Base-by-base conservation (phyloP, 2,797 vertebrate species). In the Semotilus atromaculatus region DNA sequence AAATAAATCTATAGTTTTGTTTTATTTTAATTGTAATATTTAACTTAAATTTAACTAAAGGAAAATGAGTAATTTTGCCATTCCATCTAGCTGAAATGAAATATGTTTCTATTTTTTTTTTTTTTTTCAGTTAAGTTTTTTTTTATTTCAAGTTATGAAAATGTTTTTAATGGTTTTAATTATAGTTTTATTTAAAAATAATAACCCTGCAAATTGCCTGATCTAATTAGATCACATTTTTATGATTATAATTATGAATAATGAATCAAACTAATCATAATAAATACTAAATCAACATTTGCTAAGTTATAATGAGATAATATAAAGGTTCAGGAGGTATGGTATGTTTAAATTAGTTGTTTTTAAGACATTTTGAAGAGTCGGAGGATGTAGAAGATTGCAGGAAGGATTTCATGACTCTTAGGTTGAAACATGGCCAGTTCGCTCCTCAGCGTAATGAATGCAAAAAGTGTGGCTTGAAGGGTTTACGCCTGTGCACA, bases 401-500 rank as follows among this genome's bases (percentile, higher is more conserved):
- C 21, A 26, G 53, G 36, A 62, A 62, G 36, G 13, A 19, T 58
- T 77, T 58, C 4, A 16, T n/a, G 34, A 38, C 74, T 40, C 40
- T 38, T 60, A 62, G 55, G 6, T 40, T 79, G 5, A 64, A 64
- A 64, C 36, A 40, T 72, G 80, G 10, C 31, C 38, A 31, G 29
- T 75, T 64, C 10, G 5, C 19, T 62, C 34, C 68, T 82, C 29
- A 77, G 86, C 62, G 34, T 88, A 89, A 92, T 88, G 87, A 90
- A 91, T 90, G 88, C 83, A 82, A 85, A 85, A 87, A n/a, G 88
- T 60, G 70, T 86, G 85, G 85, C 89, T 88, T 80, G 82, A 90
- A 86, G 90, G 91, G 86, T 93, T 93, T 90, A 81, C 14, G 73
- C 73, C 40, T 82, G 81, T 86, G 85, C 81, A 83, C 70, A 88